These are phyloP conservation scores for Micrastur ruficollis DNA, from an alignment of 2,797 vertebrate species.

Conservation along the genomic window DNA sequence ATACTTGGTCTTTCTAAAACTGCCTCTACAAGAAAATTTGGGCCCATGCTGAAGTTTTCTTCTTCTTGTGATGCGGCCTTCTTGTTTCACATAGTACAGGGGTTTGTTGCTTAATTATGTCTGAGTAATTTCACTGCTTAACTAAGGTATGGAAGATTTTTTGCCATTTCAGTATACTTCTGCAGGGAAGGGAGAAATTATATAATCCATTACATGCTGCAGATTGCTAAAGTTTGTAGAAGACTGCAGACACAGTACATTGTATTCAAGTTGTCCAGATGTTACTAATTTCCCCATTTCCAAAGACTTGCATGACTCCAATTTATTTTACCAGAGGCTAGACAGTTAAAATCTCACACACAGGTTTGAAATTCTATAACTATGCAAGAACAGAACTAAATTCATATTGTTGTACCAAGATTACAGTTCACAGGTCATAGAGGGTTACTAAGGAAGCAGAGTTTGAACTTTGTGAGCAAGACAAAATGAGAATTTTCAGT, in stretches of 20 bases:
- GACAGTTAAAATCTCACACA: neutral
- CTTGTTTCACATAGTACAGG: neutral
- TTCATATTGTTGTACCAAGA: neutral
- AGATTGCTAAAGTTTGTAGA: neutral
- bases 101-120: neutral
- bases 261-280: neutral
- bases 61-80: neutral
- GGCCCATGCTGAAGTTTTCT: neutral
- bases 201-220: neutral
- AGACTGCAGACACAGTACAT: neutral
- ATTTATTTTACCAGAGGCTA: neutral
- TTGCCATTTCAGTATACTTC: neutral
- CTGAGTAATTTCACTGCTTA: neutral
- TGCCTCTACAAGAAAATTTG: neutral
- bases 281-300: neutral
- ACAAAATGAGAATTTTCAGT: slow-evolving; percentile 1
- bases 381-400: neutral
- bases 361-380: neutral
- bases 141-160: neutral
- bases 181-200: neutral
- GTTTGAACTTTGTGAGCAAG: neutral
- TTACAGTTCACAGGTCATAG: neutral
- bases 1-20: neutral
- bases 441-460: neutral
- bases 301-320: neutral